A percentile compares a stretch with the other conserved stretches of the same genome.
Conservation (phyloP, 2,888 invertebrate genomes). For the Ceramica pisi region DNA sequence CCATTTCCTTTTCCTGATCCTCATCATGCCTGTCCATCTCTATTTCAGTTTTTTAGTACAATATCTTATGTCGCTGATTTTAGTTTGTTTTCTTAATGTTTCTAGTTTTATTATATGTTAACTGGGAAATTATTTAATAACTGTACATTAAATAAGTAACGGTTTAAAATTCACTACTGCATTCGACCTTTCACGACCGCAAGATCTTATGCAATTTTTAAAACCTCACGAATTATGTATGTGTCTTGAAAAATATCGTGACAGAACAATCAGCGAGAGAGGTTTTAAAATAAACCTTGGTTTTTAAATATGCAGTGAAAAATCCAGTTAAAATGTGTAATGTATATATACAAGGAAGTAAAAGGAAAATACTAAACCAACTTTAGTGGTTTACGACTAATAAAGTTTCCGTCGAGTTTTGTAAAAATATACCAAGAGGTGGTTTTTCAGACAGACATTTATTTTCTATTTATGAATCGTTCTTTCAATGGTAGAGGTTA, state of each 20-base stretch:
- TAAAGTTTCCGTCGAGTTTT: neutral
- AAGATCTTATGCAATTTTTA: conserved; percentile 2
- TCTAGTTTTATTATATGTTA: too few relatives aligned
- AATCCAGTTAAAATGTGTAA: neutral
- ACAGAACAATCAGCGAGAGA: conserved; percentile 3
- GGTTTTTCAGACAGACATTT: neutral
- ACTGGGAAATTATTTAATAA: neutral
- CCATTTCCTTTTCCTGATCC: too few relatives aligned
- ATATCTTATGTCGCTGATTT: too few relatives aligned
- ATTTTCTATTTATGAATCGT: neutral
- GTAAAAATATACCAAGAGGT: neutral
- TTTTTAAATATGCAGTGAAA: conserved; percentile 2
- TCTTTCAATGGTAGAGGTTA: too few relatives aligned
- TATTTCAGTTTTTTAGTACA: too few relatives aligned
- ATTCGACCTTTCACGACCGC: conserved; percentile 26
- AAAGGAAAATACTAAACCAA: neutral
- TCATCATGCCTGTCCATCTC: too few relatives aligned
- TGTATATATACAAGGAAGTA: neutral
- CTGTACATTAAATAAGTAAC: too few relatives aligned
- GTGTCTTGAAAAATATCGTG: conserved; percentile 18
- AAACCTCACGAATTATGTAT: conserved; percentile 1
- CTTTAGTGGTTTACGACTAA: neutral
- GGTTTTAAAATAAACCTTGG: conserved; percentile 22
- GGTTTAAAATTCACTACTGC: neutral
- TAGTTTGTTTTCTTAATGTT: too few relatives aligned